A percentile compares a stretch with the other conserved stretches of the same genome.
Evolutionary conservation across 2,888 invertebrate species (phyloP).

Genomic region (Masnerella sp.): DNA sequence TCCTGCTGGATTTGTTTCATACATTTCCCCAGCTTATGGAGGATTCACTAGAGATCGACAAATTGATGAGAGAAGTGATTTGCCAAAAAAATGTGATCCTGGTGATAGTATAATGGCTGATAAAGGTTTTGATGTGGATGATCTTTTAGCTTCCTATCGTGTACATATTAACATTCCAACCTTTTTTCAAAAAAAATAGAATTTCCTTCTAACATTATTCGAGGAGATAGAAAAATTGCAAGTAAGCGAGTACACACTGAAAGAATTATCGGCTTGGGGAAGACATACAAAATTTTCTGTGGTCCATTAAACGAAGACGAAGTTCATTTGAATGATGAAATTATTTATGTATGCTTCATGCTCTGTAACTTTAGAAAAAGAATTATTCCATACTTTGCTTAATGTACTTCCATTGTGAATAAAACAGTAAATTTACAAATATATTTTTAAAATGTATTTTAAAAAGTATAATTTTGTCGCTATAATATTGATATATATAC

Average conservation of each 20-base stretch:
- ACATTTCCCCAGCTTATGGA: constrained; percentile 58
- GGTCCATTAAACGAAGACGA: constrained; percentile 27
- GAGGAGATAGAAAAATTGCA: constrained; percentile 39
- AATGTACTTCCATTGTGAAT: too few relatives aligned
- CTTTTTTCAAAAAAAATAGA: constrained; percentile 34
- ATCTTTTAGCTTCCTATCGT: constrained; percentile 56
- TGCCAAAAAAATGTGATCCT: constrained; percentile 50
- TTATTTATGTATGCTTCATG: constrained; percentile 44
- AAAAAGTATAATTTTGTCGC: too few relatives aligned
- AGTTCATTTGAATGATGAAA: constrained; percentile 30
- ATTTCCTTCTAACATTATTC: constrained; percentile 27
- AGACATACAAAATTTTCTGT: constrained; percentile 51
- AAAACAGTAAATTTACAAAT: too few relatives aligned
- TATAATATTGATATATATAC: too few relatives aligned
- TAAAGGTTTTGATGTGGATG: constrained; percentile 63
- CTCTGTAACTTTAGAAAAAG: constrained; percentile 48
- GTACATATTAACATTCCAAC: constrained; percentile 59
- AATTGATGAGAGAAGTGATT: constrained; percentile 61
- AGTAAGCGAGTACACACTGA: constrained; percentile 54
- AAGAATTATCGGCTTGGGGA: constrained; percentile 48
- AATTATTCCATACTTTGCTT: constrained; percentile 22
- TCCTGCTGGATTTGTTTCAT: constrained; percentile 57
- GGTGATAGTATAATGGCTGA: constrained; percentile 63
- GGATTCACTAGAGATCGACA: constrained; percentile 63
- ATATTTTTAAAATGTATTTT: too few relatives aligned